A percentile compares a stretch with the other conserved stretches of the same genome.
Evolutionary conservation across 2,888 invertebrate genomes (phyloP).

Genomic region (Amphiduros pacificus): DNA sequence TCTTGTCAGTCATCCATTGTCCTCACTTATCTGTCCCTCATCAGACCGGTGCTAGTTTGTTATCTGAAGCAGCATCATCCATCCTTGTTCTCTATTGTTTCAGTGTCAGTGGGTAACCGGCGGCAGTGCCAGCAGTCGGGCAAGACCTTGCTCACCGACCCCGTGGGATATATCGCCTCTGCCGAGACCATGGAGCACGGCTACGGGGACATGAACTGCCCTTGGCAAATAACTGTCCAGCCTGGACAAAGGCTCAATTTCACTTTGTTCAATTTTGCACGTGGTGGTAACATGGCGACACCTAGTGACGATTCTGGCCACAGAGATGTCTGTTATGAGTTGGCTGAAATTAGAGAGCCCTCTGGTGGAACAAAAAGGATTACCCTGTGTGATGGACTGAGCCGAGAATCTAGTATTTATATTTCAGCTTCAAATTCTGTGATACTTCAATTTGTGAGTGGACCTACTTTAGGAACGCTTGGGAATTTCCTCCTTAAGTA

Average conservation of each 20-base stretch:
- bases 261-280: conserved; percentile 2
- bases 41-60: no score
- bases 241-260: conserved; percentile 1
- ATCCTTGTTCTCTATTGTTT: no score
- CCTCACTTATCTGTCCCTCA: no score
- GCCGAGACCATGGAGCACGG: neutral
- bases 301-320: neutral
- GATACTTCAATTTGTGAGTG: conserved; percentile 13
- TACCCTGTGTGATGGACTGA: conserved; percentile 9
- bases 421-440: conserved; percentile 3
- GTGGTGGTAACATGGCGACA: neutral
- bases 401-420: conserved; percentile 5
- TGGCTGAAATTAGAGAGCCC: conserved; percentile 11
- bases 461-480: neutral
- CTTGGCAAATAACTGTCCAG: conserved; percentile 1
- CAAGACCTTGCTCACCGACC: neutral
- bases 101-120: neutral
- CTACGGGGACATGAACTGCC: neutral
- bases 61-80: no score
- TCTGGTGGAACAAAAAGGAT: neutral
- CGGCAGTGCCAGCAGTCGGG: neutral
- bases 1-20: no score
- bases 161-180: conserved; percentile 2
- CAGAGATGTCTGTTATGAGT: conserved; percentile 8
- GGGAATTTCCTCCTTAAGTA: conserved; percentile 20